phyloP scores from a whole-genome alignment of 2,888 invertebrate species.

The Ariolimax columbianus region DNA sequence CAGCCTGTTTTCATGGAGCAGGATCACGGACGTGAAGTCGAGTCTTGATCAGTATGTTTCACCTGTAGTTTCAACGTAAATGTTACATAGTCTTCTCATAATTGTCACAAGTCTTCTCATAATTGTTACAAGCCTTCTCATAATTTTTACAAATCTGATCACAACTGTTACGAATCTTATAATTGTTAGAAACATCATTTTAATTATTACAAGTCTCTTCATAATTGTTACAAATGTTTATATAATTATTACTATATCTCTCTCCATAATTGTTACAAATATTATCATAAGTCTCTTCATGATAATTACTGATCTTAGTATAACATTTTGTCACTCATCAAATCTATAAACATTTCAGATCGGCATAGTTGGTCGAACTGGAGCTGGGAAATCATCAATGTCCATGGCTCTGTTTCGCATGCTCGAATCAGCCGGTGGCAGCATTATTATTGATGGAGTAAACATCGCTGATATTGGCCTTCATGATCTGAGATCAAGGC shows the following conservation, averaged over 20 bases:
- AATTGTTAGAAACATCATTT: neutral
- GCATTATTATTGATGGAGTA: conserved; percentile 72
- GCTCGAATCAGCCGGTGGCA: conserved; percentile 68
- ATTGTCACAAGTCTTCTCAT: neutral
- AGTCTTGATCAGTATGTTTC: too few relatives aligned
- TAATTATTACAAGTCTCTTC: neutral
- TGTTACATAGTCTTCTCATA: neutral
- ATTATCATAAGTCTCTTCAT: too few relatives aligned
- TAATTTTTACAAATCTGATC: neutral
- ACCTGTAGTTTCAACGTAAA: neutral
- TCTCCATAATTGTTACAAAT: too few relatives aligned
- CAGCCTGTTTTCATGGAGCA: too few relatives aligned
- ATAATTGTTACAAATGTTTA: neutral
- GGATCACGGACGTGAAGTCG: too few relatives aligned
- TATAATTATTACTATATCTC: too few relatives aligned
- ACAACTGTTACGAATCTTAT: neutral
- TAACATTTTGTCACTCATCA: neutral
- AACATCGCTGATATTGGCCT: conserved; percentile 70
- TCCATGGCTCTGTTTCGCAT: conserved; percentile 73
- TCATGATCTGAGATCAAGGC: conserved; percentile 69
- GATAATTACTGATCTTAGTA: too few relatives aligned
- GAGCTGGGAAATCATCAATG: conserved; percentile 75
- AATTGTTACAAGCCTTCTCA: neutral
- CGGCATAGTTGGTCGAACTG: conserved; percentile 75
- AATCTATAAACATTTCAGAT: conserved; percentile 60